These are phyloP conservation scores for Erpobdella octoculata DNA, from an alignment of 2,888 invertebrate genomes.

Conservation along the genomic window DNA sequence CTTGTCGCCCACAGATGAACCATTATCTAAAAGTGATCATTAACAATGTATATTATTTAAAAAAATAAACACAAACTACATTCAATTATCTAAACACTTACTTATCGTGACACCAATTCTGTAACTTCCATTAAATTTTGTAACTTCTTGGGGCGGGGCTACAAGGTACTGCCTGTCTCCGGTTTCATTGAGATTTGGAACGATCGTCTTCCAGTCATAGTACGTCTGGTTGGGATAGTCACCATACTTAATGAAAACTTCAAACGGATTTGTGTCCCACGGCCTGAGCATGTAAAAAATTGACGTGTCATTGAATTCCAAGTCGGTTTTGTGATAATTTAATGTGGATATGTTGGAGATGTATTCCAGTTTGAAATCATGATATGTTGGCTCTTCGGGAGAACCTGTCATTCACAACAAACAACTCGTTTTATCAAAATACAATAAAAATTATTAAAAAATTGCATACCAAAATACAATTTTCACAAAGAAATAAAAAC, in stretches of 20 bases:
- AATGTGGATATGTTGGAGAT: neutral
- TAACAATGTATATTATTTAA: no score
- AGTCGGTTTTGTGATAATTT: constrained; percentile 41
- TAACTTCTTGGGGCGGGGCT: constrained; percentile 42
- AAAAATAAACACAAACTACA: no score
- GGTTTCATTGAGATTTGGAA: constrained; percentile 38
- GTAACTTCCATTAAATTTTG: constrained; percentile 46
- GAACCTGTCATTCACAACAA: no score
- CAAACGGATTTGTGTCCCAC: constrained; percentile 36
- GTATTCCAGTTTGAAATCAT: constrained; percentile 9
- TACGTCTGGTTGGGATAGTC: constrained; percentile 47
- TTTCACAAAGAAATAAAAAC: neutral
- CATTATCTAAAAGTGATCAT: no score
- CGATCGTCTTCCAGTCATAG: constrained; percentile 41
- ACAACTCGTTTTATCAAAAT: no score
- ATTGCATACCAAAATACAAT: neutral
- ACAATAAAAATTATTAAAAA: neutral
- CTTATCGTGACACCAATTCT: constrained; percentile 42
- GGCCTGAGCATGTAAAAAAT: constrained; percentile 44
- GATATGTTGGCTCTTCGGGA: constrained; percentile 31
- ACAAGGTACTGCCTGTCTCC: constrained; percentile 41
- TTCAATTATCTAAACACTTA: no score
- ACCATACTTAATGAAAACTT: constrained; percentile 38
- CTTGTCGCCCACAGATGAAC: neutral
- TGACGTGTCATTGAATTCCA: constrained; percentile 43